phyloP scores from a whole-genome alignment of 2,888 invertebrate genomes.

The Physocephala rufipes region DNA sequence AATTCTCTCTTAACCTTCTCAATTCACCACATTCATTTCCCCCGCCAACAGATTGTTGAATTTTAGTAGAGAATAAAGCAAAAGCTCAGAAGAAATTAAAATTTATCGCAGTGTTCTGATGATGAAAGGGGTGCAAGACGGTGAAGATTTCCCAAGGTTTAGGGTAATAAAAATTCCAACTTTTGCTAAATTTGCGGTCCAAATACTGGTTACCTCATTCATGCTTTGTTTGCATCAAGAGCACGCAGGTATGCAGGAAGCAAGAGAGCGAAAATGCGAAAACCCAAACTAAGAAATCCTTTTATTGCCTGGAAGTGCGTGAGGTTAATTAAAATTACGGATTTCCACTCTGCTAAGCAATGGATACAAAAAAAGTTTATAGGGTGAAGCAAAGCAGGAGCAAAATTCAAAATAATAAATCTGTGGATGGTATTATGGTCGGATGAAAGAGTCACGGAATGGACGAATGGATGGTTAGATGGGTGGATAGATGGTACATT shows the following conservation, averaged over 20 bases:
- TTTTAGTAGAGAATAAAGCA: not conserved
- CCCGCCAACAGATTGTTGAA: not conserved
- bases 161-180: conserved; percentile 5
- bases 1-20: not conserved
- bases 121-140: not conserved
- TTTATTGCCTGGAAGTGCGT: not conserved
- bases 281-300: not conserved
- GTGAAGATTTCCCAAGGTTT: not conserved
- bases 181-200: conserved; percentile 25
- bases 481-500: too few species aligned
- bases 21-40: not conserved
- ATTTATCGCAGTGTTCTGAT: conserved; percentile 26
- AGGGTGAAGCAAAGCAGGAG: not conserved
- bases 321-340: conserved; percentile 27
- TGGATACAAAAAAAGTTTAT: not conserved
- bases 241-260: not conserved
- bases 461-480: too few species aligned
- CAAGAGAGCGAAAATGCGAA: not conserved
- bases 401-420: conserved; percentile 28
- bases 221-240: not conserved
- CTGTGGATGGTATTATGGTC: too few species aligned
- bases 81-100: conserved; percentile 27
- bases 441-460: too few species aligned
- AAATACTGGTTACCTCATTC: conserved; percentile 14
- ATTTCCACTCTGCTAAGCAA: conserved; percentile 7